phyloP scores from a whole-genome alignment of 2,113 vertebrate genomes.

The Penelope pileata region DNA sequence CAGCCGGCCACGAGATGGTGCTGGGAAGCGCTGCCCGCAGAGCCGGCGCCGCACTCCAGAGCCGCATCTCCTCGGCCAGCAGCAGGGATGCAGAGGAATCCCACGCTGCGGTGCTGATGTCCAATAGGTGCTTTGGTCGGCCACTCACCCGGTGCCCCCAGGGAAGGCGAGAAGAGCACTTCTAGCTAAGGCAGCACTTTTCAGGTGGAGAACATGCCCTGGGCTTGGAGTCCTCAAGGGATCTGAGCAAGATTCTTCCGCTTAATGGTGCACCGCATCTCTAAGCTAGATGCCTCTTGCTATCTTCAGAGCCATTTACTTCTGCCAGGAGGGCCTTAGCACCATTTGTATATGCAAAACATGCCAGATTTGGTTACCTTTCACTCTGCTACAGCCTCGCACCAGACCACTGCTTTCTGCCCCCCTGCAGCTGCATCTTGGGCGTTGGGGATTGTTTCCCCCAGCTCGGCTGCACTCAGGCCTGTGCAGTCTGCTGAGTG shows the following conservation, averaged over 20 bases:
- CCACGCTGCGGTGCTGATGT: not conserved
- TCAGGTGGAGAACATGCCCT: not conserved
- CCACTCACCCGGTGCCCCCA: not conserved
- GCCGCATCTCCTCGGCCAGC: not conserved
- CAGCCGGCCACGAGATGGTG: constrained; percentile 23
- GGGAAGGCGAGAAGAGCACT: not conserved
- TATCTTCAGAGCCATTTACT: not conserved
- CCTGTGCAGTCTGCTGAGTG: not conserved
- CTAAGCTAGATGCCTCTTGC: not conserved
- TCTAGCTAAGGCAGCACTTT: not conserved
- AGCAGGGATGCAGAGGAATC: not conserved
- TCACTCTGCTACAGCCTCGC: not conserved
- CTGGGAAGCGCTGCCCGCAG: not conserved
- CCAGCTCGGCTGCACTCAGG: not conserved
- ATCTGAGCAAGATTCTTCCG: not conserved
- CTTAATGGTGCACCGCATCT: not conserved
- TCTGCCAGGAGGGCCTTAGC: not conserved
- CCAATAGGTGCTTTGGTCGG: not conserved
- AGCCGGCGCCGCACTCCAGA: not conserved
- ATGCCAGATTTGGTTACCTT: not conserved
- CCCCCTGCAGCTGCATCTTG: not conserved
- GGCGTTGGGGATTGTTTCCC: not conserved
- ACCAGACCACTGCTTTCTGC: not conserved
- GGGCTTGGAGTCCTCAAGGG: not conserved
- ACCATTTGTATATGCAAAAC: not conserved